Evolutionary conservation across 2,888 invertebrate genomes (phyloP).

Genomic region (Acronicta aceris): DNA sequence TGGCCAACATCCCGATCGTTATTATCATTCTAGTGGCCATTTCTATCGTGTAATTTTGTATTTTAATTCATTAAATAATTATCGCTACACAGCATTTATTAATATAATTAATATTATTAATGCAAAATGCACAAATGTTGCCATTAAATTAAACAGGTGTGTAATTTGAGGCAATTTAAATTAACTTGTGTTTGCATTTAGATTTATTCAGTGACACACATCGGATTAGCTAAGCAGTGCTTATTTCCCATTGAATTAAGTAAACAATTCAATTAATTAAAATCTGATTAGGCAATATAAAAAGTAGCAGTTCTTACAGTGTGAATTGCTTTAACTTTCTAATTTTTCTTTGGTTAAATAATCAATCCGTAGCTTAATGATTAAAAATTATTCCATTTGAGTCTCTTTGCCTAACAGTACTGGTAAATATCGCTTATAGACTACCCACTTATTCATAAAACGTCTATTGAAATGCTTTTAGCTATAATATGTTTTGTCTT

Average conservation of each 20-base stretch:
- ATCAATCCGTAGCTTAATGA: too few species aligned
- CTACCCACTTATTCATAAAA: too few species aligned
- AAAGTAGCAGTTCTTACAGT: background rate
- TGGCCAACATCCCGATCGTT: slow-evolving; percentile 76
- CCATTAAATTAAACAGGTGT: slow-evolving; percentile 48
- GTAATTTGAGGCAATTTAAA: slow-evolving; percentile 47
- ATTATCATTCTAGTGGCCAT: slow-evolving; percentile 69
- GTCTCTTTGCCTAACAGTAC: background rate
- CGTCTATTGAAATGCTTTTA: too few species aligned
- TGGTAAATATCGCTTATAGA: too few species aligned
- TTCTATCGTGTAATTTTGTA: slow-evolving; percentile 62
- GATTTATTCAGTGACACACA: slow-evolving; percentile 44
- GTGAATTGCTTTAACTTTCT: slow-evolving; percentile 2
- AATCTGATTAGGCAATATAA: slow-evolving; percentile 22
- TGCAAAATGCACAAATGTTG: slow-evolving; percentile 35
- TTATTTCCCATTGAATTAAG: slow-evolving; percentile 10
- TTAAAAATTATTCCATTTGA: too few species aligned
- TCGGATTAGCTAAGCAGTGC: slow-evolving; percentile 36
- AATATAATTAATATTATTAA: slow-evolving; percentile 32
- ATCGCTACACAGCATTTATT: slow-evolving; percentile 20
- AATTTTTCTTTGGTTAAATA: background rate
- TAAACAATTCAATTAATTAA: slow-evolving; percentile 15
- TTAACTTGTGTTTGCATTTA: slow-evolving; percentile 42
- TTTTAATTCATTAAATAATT: slow-evolving; percentile 41
- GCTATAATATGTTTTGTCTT: too few species aligned